phyloP scores from a whole-genome alignment of 2,888 invertebrate species.

The Lingula anatina region DNA sequence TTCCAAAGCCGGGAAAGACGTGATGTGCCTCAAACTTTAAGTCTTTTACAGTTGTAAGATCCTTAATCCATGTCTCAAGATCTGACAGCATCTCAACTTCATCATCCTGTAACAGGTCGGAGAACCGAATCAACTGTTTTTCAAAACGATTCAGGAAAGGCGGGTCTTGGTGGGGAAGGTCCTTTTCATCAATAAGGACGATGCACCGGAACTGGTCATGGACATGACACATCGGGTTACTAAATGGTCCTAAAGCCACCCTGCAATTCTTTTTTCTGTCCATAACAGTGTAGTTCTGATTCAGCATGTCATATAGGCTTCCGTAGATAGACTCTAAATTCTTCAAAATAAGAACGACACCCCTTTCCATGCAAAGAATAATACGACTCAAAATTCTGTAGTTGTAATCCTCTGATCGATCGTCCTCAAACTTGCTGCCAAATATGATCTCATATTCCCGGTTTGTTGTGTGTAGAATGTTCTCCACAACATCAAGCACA shows the following conservation, averaged over 20 bases:
- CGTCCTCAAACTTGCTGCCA: conserved; percentile 30
- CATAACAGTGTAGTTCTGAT: conserved; percentile 26
- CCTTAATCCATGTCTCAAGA: conserved; percentile 9
- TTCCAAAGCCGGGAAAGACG: conserved; percentile 16
- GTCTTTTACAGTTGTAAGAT: conserved; percentile 3
- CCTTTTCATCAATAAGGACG: conserved; percentile 21
- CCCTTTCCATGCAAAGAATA: conserved; percentile 31
- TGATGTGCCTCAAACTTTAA: conserved; percentile 8
- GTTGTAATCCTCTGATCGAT: conserved; percentile 25
- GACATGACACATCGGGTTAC: conserved; percentile 28
- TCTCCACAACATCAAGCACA: conserved; percentile 16
- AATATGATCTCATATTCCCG: conserved; percentile 18
- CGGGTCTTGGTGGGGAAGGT: conserved; percentile 20
- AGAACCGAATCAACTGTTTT: conserved; percentile 28
- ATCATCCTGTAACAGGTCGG: conserved; percentile 13
- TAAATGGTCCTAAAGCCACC: conserved; percentile 24
- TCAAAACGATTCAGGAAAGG: conserved; percentile 36
- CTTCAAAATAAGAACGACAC: conserved; percentile 22
- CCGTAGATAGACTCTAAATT: conserved; percentile 26
- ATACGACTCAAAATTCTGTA: conserved; percentile 25
- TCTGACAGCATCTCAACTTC: conserved; percentile 4
- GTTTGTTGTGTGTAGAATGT: conserved; percentile 10
- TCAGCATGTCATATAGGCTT: conserved; percentile 29
- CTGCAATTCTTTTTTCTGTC: conserved; percentile 23
- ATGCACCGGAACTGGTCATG: conserved; percentile 25